Evolutionary conservation across 2,113 vertebrate genomes (phyloP).

Genomic region (Cololabis saira): DNA sequence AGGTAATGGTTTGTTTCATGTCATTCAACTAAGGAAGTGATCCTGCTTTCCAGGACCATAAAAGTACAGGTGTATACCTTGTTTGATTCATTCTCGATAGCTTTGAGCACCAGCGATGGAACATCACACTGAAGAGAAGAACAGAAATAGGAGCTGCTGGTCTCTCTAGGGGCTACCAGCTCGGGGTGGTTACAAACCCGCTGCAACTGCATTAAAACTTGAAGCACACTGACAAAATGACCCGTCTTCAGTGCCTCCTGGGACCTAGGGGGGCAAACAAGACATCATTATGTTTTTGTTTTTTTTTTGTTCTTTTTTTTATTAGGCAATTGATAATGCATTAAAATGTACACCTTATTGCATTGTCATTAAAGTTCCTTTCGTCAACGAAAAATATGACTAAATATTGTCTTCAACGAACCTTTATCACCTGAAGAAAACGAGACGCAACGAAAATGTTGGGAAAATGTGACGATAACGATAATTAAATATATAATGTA

Average conservation of each 20-base stretch:
- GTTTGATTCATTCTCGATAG: conserved; percentile 81
- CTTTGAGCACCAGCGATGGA: conserved; percentile 86
- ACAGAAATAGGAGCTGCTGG: conserved; percentile 81
- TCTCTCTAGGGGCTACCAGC: conserved; percentile 86
- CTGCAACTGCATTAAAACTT: conserved; percentile 91
- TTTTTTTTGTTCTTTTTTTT: no score
- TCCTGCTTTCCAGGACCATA: not conserved
- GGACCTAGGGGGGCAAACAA: conserved; percentile 74
- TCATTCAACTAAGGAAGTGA: not conserved
- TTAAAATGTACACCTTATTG: not conserved
- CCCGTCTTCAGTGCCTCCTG: conserved; percentile 93
- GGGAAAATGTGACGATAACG: no score
- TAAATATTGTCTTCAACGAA: no score
- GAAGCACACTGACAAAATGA: conserved; percentile 93
- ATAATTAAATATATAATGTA: no score
- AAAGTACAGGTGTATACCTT: conserved; percentile 74
- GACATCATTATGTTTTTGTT: not conserved
- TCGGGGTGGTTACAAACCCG: conserved; percentile 93
- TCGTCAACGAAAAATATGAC: no score
- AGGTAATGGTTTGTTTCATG: not conserved
- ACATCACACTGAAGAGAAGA: conserved; percentile 83
- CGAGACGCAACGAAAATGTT: no score
- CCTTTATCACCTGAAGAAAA: no score
- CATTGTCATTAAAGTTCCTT: no score
- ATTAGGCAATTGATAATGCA: not conserved